Evolutionary conservation across 2,888 invertebrate species (phyloP), one percentile per base, ranked within the genome.

Genomic region (Drosophila borealis): DNA sequence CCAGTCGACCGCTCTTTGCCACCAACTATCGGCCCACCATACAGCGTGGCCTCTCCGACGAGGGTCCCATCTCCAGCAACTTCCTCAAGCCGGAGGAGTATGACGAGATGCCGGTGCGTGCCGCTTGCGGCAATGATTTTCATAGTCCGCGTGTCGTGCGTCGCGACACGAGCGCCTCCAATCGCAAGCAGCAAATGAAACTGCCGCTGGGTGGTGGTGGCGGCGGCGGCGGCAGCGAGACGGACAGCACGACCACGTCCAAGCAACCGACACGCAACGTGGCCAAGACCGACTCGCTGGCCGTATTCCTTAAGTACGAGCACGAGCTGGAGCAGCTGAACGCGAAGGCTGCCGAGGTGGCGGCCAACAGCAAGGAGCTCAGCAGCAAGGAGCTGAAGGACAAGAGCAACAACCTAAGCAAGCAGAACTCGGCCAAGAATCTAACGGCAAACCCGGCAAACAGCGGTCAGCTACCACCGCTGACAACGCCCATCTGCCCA

Each of bases 61-160:
- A 92, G 69, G 93, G 92, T 3, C 92, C 92, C 48, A 93, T 92
- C 62, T 92, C 93, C 0, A 89, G 80, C 3, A 92, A 91, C 65
- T 92, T 92, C 65, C 86, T 93, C 13, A 92, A 92, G 68, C 91
- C 93, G 1, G 92, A 92, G 70, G 93, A 92, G 62, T 92, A 88
- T 55, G 93, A 92, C 50, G 92, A 92, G 76, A 92, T 93, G 91
- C 92, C 92, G 0, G 92, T 92, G 1, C 90, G 92, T 48, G 90
- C 92, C 3, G 92, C 90, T 5, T 92, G 92, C 59, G 91, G 89
- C 48, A 92, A 92, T 63, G 92, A 92, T 65, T 92, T 91, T 60
- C 91, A 91, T 41, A 90, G 91, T 79, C 92, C 91, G 0, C 84
- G 91, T n/a, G 90, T 92, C 1, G 78, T 91, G 0, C 87, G 91